Evolutionary conservation across 1,140 invertebrate genomes (phyloP).

Genomic region (Drosophila subpulchrella): DNA sequence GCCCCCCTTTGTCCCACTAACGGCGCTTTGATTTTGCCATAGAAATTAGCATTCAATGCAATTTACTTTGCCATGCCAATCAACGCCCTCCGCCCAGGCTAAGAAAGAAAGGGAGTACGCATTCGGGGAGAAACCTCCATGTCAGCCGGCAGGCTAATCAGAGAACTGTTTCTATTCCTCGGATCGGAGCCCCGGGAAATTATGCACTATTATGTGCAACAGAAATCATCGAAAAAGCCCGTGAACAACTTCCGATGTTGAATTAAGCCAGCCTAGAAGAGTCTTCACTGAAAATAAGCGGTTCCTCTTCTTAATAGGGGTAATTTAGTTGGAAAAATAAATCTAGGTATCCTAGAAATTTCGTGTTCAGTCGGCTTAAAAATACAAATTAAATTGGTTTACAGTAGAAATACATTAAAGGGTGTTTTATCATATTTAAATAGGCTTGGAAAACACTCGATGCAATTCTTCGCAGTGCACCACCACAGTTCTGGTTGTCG

Average conservation of each 20-base stretch:
- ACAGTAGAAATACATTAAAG: too few relatives aligned
- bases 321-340: too few relatives aligned
- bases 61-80: slow-evolving; percentile 68
- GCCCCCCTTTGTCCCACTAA: slow-evolving; percentile 39
- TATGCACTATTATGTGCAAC: slow-evolving; percentile 58
- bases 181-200: slow-evolving; percentile 27
- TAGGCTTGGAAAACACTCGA: background rate
- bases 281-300: background rate
- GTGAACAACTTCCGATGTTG: slow-evolving; percentile 35
- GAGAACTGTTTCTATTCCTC: slow-evolving; percentile 11
- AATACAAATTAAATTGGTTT: too few relatives aligned
- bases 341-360: too few relatives aligned
- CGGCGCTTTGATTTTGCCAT: slow-evolving; percentile 69
- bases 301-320: too few relatives aligned
- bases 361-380: too few relatives aligned
- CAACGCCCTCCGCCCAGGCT: slow-evolving; percentile 57
- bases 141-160: slow-evolving; percentile 41
- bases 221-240: slow-evolving; percentile 5
- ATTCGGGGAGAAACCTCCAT: background rate
- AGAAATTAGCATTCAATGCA: slow-evolving; percentile 81
- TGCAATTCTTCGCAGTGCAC: slow-evolving; percentile 15
- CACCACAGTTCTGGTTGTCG: slow-evolving; percentile 16
- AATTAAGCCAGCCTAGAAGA: slow-evolving; percentile 2
- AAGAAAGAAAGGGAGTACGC: background rate
- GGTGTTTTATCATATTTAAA: too few relatives aligned